These are phyloP conservation scores for Actenoides lindsayi DNA, from an alignment of 2,113 vertebrate species.

Conservation along the genomic window DNA sequence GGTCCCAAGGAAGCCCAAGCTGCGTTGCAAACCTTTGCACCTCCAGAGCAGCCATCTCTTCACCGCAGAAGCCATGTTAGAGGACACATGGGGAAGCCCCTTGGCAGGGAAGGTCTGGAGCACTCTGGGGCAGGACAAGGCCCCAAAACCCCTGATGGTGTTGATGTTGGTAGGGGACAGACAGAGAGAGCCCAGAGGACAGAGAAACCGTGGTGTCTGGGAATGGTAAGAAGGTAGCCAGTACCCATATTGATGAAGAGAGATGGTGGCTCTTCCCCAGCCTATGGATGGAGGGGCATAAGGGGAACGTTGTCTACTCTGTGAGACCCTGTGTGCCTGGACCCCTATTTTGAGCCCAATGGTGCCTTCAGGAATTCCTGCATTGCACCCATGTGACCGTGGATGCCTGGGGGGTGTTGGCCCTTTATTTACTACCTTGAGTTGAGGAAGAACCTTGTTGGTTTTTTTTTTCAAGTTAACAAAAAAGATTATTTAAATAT, in stretches of 20 bases:
- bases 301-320: not conserved
- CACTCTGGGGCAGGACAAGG: too few species aligned
- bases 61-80: too few species aligned
- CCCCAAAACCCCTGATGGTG: too few species aligned
- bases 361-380: not conserved
- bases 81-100: too few species aligned
- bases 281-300: not conserved
- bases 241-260: not conserved
- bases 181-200: too few species aligned
- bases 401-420: not conserved
- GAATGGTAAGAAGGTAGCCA: not conserved
- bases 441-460: not conserved
- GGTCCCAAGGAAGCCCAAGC: too few species aligned
- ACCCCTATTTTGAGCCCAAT: not conserved
- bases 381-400: not conserved
- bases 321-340: not conserved
- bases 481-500: too few species aligned
- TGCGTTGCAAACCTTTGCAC: too few species aligned
- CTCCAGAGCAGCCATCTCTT: too few species aligned
- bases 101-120: too few species aligned
- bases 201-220: not conserved
- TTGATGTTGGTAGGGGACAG: too few species aligned
- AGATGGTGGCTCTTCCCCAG: not conserved
- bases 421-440: not conserved
- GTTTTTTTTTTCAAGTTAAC: too few species aligned